phyloP scores from a whole-genome alignment of 2,113 vertebrate genomes.

The Coregonus clupeaformis region DNA sequence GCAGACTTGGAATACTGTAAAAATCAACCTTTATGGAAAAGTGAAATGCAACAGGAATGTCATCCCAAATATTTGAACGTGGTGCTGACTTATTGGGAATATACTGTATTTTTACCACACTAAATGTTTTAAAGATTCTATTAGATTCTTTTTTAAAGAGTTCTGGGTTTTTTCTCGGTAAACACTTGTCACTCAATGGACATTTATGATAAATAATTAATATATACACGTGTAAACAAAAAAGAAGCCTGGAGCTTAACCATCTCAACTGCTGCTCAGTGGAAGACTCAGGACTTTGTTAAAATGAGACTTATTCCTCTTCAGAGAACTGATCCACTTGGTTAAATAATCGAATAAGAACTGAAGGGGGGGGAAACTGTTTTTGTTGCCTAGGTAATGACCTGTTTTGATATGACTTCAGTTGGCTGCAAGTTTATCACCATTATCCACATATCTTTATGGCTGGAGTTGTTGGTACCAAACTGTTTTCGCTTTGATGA shows the following conservation, averaged over 20 bases:
- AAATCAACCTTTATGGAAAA: slow-evolving; percentile 65
- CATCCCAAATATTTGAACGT: slow-evolving; percentile 73
- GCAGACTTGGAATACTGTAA: slow-evolving; percentile 68
- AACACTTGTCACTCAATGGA: slow-evolving; percentile 44
- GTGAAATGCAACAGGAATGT: slow-evolving; percentile 66
- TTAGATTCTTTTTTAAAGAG: slow-evolving; percentile 8
- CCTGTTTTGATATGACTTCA: slow-evolving; percentile 33
- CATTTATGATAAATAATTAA: slow-evolving; percentile 80
- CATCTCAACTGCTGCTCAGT: slow-evolving; percentile 97
- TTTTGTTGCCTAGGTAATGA: slow-evolving; percentile 37
- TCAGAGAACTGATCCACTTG: slow-evolving; percentile 46
- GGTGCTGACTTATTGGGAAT: slow-evolving; percentile 85
- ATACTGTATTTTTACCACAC: slow-evolving; percentile 90
- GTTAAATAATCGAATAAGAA: slow-evolving; percentile 28
- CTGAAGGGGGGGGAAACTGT: neutral
- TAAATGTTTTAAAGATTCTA: slow-evolving; percentile 76
- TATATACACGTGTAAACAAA: slow-evolving; percentile 68
- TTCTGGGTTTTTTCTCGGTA: slow-evolving; percentile 66
- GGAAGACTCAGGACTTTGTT: slow-evolving; percentile 95
- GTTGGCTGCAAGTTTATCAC: slow-evolving; percentile 55
- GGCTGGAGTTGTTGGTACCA: neutral
- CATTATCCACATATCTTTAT: slow-evolving; percentile 52
- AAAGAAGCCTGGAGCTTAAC: slow-evolving; percentile 87
- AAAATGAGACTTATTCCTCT: slow-evolving; percentile 51
- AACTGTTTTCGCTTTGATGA: neutral